Evolutionary conservation across 2,797 vertebrate species (phyloP), one percentile per base, ranked within the genome.

Genomic region (Rousettus madagascariensis): DNA sequence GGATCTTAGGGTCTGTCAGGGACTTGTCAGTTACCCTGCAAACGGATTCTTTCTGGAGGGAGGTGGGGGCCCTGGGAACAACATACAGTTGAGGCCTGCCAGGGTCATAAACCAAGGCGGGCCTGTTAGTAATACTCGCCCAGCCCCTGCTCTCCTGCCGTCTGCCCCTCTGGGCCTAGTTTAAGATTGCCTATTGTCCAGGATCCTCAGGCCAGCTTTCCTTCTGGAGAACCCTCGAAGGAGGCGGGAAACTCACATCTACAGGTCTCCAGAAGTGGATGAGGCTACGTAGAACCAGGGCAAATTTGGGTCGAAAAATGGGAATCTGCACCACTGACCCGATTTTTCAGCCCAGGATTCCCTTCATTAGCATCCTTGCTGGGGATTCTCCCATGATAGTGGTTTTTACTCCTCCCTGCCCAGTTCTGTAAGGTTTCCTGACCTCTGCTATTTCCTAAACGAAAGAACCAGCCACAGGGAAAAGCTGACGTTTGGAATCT

Each of bases 401-500:
- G 3, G 9, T 57, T 85, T 68, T 55, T 20, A 26, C 0, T n/a
- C 38, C n/a, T 74, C 2, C 24, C 33, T n/a, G 24, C 53, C 68
- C 4, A 8, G 20, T 26, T 66, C 79, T 38, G 4, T 46, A 59
- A 63, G 20, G 51, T 66, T 53, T 78, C 30, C 0, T 10, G 61
- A n/a, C 65, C 71, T 86, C 30, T 43, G 55, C 16, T 57, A 5
- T 17, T 77, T 19, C 22, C 49, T 79, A n/a, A 36, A 22, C 4
- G 6, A 69, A 65, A 86, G 69, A 90, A 79, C 38, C 57, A 71
- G 49, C 55, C 57, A 30, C 10, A 26, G 46, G 59, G 63, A 93
- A 96, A 96, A 94, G 57, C 59, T 3, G 16, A 51, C 41, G 36
- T 91, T 72, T 51, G 49, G 80, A 85, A 93, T 77, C 75, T 92